Percentiles rank a stretch among this genome's conserved stretches.
Conservation (phyloP, 2,113 vertebrate species). For the Fukomys damarensis region DNA sequence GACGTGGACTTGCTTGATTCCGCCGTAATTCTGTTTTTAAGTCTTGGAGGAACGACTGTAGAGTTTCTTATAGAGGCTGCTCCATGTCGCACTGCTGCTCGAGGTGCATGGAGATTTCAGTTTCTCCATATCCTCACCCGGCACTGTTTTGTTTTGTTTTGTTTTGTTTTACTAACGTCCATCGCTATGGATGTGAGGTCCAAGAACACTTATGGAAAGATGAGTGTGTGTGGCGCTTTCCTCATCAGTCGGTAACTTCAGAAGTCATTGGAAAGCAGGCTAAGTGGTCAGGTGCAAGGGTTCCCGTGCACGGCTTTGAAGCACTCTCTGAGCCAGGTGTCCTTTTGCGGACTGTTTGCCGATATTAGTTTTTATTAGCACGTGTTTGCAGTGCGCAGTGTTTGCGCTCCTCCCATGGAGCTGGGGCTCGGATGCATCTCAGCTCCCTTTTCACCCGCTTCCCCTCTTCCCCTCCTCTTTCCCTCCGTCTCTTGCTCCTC, state of each 20-base stretch:
- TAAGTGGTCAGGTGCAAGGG: background rate
- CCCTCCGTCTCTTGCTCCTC: background rate
- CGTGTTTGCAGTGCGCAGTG: background rate
- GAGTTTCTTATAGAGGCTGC: background rate
- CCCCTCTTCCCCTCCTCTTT: too few species aligned
- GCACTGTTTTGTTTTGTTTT: background rate
- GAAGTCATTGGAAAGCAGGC: background rate
- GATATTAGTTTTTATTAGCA: background rate
- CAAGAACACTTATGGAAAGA: background rate
- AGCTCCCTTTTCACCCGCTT: too few species aligned
- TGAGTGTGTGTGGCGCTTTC: background rate
- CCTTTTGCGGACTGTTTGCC: background rate
- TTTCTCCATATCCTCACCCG: background rate
- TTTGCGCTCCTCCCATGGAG: background rate
- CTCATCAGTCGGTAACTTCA: too few species aligned
- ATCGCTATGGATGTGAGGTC: background rate
- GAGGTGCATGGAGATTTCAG: rapidly evolving
- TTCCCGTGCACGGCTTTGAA: background rate
- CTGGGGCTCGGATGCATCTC: background rate
- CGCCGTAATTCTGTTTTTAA: background rate
- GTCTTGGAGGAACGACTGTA: background rate
- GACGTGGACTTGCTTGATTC: background rate
- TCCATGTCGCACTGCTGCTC: background rate
- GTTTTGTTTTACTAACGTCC: too few species aligned
- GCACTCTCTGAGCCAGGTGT: background rate